These are phyloP conservation scores for Drosophila lacertosa DNA, from an alignment of 1,140 invertebrate genomes.

Conservation along the genomic window DNA sequence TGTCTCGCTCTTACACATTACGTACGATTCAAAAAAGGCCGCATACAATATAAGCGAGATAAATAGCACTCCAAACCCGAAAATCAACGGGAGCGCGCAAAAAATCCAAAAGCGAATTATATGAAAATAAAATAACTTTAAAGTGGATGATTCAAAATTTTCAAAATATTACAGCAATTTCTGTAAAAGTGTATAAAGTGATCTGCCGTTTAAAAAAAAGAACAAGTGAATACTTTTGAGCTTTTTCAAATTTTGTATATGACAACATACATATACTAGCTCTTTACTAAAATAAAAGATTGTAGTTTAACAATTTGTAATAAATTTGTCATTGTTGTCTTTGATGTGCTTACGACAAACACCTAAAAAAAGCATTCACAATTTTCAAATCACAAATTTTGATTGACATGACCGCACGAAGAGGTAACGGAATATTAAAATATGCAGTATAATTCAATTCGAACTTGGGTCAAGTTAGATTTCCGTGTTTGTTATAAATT, in stretches of 20 bases:
- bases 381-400: conserved; percentile 18
- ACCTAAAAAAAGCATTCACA: conserved; percentile 6
- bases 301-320: background rate
- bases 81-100: conserved; percentile 48
- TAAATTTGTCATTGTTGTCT: conserved; percentile 3
- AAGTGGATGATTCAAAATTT: conserved; percentile 31
- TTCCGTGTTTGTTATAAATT: too few species aligned
- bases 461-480: background rate
- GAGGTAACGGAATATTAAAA: conserved; percentile 5
- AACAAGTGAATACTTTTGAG: too few species aligned
- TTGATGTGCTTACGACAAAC: conserved; percentile 16
- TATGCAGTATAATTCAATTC: background rate
- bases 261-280: too few species aligned
- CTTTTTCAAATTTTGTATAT: background rate
- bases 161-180: conserved; percentile 12
- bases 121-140: conserved; percentile 41
- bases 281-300: too few species aligned
- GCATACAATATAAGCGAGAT: conserved; percentile 47
- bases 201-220: background rate
- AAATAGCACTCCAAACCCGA: conserved; percentile 44
- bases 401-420: conserved; percentile 7
- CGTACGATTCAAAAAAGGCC: conserved; percentile 33
- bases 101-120: conserved; percentile 43
- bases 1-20: conserved; percentile 41
- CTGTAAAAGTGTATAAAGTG: background rate